Base-by-base conservation (phyloP, 2,888 invertebrate genomes). In the Nematopogon swammerdamellus region DNA sequence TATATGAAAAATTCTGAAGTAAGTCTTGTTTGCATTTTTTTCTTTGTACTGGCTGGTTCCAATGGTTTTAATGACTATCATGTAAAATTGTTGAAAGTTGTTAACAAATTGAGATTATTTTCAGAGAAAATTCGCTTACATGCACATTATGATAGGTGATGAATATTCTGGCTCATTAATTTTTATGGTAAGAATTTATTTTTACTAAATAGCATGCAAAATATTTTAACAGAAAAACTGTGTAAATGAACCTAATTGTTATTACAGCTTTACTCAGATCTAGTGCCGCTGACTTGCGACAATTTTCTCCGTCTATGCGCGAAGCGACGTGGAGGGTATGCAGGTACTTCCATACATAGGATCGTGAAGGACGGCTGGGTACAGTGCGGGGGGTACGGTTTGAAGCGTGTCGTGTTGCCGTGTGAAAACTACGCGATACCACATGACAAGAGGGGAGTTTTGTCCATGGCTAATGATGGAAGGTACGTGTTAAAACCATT, bases 381-480 rank as follows among this genome's bases (percentile, higher is more conserved):
- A 30, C 89, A 89, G 61, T 83, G 85, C 50, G 89, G 88, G 25
- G 82, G 82, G 1, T 80, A 61, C 54, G 67, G 69, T 2, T 56
- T 82, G 18, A 68, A 75, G 54, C 64, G 63, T 36, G 25, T 62
- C 0, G 61, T 64, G 1, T 65, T 84, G 59, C 65, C 70, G 14
- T 88, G 88, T 61, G 90, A 90, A 65, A 87, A 85, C 57, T 89
- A 86, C 63, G 79, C 81, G 14, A 68, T 89, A 19, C 80, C 82
- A 1, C 86, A 87, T 60, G 82, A 86, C 57, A 73, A 80, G 59
- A 73, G 88, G 50, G 90, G 90, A 1, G 82, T 89, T 11, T 65
- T 90, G n/a, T 85, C 86, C 17, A 87, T 88, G 85, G 86, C 86
- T 49, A 88, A 89, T 62, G 77, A 81, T 62, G 86, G 85, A 46